A percentile compares a stretch with the other conserved stretches of the same genome.
Evolutionary conservation across 2,888 invertebrate genomes (phyloP).

Genomic region (Acanthosepion pharaonis): DNA sequence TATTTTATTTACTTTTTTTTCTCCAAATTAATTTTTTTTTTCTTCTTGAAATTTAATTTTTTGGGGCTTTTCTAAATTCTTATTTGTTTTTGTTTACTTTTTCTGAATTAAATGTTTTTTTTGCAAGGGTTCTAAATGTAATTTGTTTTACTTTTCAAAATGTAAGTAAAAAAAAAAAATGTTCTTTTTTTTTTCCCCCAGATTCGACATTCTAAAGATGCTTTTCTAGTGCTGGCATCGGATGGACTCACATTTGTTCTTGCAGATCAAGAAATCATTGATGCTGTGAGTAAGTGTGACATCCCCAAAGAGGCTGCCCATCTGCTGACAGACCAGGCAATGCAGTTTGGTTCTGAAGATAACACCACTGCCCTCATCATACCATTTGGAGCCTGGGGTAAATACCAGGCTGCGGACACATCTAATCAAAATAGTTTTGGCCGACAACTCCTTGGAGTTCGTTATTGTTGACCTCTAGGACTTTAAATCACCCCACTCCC

Average conservation of each 20-base stretch:
- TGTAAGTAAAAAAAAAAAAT: background rate
- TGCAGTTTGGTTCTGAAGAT: slow-evolving; percentile 77
- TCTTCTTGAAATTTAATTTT: too few relatives aligned
- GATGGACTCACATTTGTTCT: slow-evolving; percentile 77
- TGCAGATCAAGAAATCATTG: slow-evolving; percentile 76
- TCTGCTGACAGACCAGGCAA: slow-evolving; percentile 76
- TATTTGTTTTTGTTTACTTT: too few relatives aligned
- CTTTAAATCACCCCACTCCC: background rate
- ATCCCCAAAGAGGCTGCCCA: slow-evolving; percentile 75
- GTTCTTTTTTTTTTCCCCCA: slow-evolving; percentile 60
- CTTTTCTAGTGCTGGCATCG: slow-evolving; percentile 76
- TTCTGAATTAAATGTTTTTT: too few relatives aligned
- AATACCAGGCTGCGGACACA: slow-evolving; percentile 66
- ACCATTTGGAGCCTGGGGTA: slow-evolving; percentile 78
- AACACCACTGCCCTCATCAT: slow-evolving; percentile 76
- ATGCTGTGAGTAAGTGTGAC: slow-evolving; percentile 74
- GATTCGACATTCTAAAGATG: slow-evolving; percentile 76
- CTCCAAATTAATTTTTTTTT: too few relatives aligned
- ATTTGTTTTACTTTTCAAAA: too few relatives aligned
- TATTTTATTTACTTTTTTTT: too few relatives aligned
- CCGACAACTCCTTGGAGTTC: slow-evolving; percentile 57
- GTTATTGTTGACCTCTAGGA: slow-evolving; percentile 46
- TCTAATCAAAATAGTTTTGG: slow-evolving; percentile 67
- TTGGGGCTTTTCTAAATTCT: too few relatives aligned
- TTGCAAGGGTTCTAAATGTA: too few relatives aligned